Percentiles rank a stretch among this genome's conserved stretches.
These are phyloP conservation scores for Oreochromis grahami DNA, from an alignment of 2,797 vertebrate genomes.

Conservation along the genomic window DNA sequence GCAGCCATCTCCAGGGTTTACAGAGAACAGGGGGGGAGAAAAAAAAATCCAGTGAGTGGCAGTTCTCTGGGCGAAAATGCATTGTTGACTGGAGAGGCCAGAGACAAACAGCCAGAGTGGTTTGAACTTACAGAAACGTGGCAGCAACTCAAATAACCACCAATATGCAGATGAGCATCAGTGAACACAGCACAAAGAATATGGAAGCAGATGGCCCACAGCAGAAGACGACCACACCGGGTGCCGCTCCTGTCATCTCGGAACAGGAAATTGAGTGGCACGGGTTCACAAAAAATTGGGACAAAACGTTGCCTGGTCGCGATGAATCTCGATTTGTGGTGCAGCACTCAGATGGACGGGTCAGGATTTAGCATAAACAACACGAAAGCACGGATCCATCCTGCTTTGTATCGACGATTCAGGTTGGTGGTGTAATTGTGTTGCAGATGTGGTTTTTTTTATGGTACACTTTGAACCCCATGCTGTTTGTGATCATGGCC, in stretches of 20 bases:
- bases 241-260: not conserved
- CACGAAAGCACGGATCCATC: not conserved
- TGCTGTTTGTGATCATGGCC: not conserved
- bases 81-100: not conserved
- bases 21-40: not conserved
- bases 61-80: not conserved
- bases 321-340: not conserved
- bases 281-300: not conserved
- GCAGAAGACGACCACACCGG: not conserved
- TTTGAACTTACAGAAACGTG: not conserved
- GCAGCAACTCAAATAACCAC: not conserved
- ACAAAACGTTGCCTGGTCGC: not conserved
- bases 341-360: not conserved
- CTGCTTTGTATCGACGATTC: not conserved
- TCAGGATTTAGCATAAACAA: not conserved
- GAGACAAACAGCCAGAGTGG: not conserved
- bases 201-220: not conserved
- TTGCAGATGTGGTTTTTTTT: not conserved
- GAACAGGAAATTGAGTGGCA: not conserved
- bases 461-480: not conserved
- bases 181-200: not conserved
- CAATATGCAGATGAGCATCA: not conserved
- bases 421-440: not conserved
- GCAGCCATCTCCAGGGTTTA: not conserved
- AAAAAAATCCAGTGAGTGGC: not conserved